Conservation (phyloP, 2,113 vertebrate species). For the Coryphaenoides rupestris region DNA sequence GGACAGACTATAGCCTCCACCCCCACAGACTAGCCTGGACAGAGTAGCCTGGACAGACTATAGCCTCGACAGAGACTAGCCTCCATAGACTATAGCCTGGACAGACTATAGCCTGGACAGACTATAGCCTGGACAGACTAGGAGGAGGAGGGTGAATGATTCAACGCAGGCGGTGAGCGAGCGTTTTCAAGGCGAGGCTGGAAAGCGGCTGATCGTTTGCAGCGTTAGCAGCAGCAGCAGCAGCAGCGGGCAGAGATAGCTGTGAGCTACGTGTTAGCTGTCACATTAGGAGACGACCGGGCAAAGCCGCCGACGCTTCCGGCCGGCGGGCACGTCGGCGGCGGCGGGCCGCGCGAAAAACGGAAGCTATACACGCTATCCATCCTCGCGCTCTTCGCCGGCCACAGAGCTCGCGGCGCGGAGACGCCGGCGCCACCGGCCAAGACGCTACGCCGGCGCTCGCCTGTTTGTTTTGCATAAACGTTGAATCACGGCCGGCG, state of each 20-base stretch:
- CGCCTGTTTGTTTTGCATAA: constrained; percentile 74
- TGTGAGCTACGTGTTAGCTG: constrained; percentile 42
- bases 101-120: no score
- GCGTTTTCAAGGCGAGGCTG: constrained; percentile 3
- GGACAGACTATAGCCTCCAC: no score
- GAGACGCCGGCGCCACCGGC: constrained; percentile 63
- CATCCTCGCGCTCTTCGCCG: constrained; percentile 54
- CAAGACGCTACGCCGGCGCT: constrained; percentile 70
- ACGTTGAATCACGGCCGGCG: constrained; percentile 71
- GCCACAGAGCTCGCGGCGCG: constrained; percentile 59
- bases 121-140: no score
- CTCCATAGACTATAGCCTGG: no score
- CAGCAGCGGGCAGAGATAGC: constrained; percentile 23
- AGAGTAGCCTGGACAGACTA: no score
- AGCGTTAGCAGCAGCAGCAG: constrained; percentile 17
- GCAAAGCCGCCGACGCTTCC: no score
- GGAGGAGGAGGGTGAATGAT: no score
- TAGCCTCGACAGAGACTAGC: no score
- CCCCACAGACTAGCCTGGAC: no score
- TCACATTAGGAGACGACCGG: constrained; percentile 40
- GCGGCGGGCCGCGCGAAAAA: constrained; percentile 9
- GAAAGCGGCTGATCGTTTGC: constrained; percentile 7
- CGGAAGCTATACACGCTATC: constrained; percentile 56
- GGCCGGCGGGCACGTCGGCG: no score
- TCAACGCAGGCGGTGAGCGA: background rate